Evolutionary conservation across 2,888 invertebrate species (phyloP).

Genomic region (Cantharis lateralis): DNA sequence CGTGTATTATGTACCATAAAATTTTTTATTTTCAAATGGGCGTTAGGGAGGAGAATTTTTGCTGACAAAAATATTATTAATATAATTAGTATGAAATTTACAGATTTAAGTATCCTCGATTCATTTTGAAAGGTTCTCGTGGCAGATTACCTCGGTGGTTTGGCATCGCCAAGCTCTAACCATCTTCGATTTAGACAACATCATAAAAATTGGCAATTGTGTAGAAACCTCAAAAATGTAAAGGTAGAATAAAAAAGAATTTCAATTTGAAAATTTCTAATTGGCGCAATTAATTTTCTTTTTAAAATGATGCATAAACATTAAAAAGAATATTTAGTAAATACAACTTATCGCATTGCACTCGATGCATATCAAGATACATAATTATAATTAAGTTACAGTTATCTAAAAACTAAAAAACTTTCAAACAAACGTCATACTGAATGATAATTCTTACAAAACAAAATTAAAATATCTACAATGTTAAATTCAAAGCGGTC

Average conservation of each 20-base stretch:
- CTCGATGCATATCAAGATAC: not conserved
- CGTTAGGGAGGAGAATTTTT: too few species aligned
- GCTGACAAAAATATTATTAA: too few species aligned
- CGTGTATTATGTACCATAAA: too few species aligned
- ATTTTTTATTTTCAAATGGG: too few species aligned
- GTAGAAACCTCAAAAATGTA: too few species aligned
- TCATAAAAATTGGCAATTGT: too few species aligned
- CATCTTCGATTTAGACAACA: too few species aligned
- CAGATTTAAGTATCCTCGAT: too few species aligned
- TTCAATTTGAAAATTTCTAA: not conserved
- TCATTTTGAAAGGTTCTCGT: too few species aligned
- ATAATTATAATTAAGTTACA: not conserved
- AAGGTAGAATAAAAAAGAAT: not conserved
- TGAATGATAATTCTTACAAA: not conserved
- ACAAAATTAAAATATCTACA: constrained; percentile 2
- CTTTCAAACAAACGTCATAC: not conserved
- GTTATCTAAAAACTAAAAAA: not conserved
- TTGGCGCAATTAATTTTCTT: not conserved
- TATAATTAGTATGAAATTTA: too few species aligned
- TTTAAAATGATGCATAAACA: not conserved
- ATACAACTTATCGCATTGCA: not conserved
- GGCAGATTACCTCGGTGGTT: too few species aligned
- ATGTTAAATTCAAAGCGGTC: not conserved
- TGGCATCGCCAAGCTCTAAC: too few species aligned
- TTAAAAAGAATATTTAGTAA: not conserved